phyloP scores from a whole-genome alignment of 2,888 invertebrate species.

The Neoitamus cyanurus region DNA sequence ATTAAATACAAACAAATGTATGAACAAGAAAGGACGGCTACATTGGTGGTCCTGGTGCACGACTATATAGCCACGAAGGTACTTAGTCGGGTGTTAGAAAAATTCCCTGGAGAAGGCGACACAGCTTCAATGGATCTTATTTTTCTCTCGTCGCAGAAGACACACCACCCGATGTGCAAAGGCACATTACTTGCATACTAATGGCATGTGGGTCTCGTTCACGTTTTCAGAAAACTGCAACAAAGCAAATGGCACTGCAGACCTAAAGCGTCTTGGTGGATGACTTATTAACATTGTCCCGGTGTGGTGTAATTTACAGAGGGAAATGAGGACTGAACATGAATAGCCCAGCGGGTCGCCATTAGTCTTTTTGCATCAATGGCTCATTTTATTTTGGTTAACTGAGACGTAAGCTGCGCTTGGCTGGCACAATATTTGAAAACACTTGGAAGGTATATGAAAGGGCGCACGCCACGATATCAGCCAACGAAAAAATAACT shows the following conservation, averaged over 20 bases:
- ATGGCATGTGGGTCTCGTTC: constrained; percentile 44
- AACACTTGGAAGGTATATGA: constrained; percentile 2
- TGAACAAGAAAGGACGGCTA: constrained; percentile 39
- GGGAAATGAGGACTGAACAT: constrained; percentile 48
- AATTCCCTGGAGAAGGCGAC: constrained; percentile 38
- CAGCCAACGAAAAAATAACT: neutral
- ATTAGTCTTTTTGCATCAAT: constrained; percentile 44
- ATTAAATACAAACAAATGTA: constrained; percentile 47
- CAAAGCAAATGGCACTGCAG: constrained; percentile 47
- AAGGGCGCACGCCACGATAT: constrained; percentile 34
- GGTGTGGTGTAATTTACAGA: constrained; percentile 49
- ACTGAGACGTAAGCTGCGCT: constrained; percentile 7
- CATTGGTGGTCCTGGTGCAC: constrained; percentile 47
- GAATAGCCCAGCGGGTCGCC: constrained; percentile 48
- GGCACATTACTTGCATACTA: constrained; percentile 48
- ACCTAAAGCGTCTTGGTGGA: constrained; percentile 29
- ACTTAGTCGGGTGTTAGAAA: constrained; percentile 28
- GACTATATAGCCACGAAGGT: constrained; percentile 10
- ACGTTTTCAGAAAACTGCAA: constrained; percentile 46
- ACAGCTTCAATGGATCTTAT: neutral
- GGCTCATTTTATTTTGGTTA: constrained; percentile 16
- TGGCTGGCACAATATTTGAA: constrained; percentile 12
- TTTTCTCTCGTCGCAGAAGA: constrained; percentile 33
- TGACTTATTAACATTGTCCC: constrained; percentile 49
- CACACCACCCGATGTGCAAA: constrained; percentile 48